Evolutionary conservation across 2,888 invertebrate species (phyloP), one percentile per base, ranked within the genome.

Genomic region (Salpingus planirostris): DNA sequence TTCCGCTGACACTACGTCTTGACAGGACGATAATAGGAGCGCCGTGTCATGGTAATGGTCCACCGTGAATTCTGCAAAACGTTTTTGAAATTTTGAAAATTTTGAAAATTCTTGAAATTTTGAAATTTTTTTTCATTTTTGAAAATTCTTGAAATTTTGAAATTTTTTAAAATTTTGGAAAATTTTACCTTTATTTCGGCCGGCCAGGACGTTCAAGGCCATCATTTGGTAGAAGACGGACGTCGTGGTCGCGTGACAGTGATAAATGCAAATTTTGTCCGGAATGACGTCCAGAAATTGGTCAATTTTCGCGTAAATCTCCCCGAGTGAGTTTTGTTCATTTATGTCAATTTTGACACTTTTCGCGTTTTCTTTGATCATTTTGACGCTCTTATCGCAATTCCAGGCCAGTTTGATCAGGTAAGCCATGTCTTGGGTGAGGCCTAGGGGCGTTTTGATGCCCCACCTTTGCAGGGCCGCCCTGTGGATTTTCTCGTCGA

Each of bases 1-100:
- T 54, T 86, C 83, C 0, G 81, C 85, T 11, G 87, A 86, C 29
- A 83, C 67, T 0, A 84, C 80, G 40, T 79, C 73, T 1, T 63
- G 62, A 45, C 80, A 80, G 0, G 79, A 76, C 7, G 80, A 75
- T 21, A 87, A 65, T 12, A 89, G 58, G 13, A 70, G 51, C 0
- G 80, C 74, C 25, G 86, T 73, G 59, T 88, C 87, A 21, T 73
- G 70, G 47, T 77, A 77, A 42, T 80, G 74, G 10, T 80, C 78
- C 1, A 66, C 58, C 1, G 70, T 73, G 50, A 83, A 36, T 21
- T 49, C 50, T 47, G 21, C 6, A 18, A 42, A n/a, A n/a, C n/a
- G n/a, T n/a, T n/a, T n/a, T n/a, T n/a, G n/a, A n/a, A n/a, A n/a
- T n/a, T n/a, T n/a, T n/a, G n/a, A n/a, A n/a, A n/a, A n/a, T n/a